These are phyloP conservation scores for Marmota flaviventris DNA, from an alignment of 2,113 vertebrate species.

Conservation along the genomic window DNA sequence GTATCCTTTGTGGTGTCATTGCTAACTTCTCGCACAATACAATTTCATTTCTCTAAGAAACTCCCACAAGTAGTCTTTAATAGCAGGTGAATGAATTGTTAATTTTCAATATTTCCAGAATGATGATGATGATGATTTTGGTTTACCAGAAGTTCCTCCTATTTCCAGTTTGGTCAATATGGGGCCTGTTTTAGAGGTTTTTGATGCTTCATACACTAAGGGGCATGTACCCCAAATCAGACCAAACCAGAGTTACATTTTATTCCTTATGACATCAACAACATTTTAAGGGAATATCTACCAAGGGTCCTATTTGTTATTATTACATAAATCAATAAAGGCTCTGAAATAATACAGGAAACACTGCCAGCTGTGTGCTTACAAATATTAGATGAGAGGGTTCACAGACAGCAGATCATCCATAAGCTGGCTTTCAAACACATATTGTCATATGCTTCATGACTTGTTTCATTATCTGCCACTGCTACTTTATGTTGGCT, in stretches of 20 bases:
- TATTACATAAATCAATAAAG: conserved; percentile 83
- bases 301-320: conserved; percentile 77
- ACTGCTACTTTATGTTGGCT: conserved; percentile 62
- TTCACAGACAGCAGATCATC: conserved; percentile 62
- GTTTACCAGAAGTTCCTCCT: conserved; percentile 71
- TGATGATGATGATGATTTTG: too few relatives aligned
- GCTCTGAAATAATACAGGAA: conserved; percentile 69
- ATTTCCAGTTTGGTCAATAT: conserved; percentile 69
- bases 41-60: conserved; percentile 82
- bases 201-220: conserved; percentile 58
- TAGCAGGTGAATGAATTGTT: conserved; percentile 85
- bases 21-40: conserved; percentile 73
- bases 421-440: conserved; percentile 34
- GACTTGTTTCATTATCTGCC: conserved; percentile 73
- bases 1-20: conserved; percentile 64
- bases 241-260: conserved; percentile 75
- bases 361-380: conserved; percentile 69
- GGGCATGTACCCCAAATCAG: conserved; percentile 73
- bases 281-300: conserved; percentile 78
- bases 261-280: conserved; percentile 77
- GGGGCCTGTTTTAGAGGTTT: conserved; percentile 58
- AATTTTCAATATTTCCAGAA: conserved; percentile 87
- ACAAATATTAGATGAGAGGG: conserved; percentile 81
- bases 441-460: conserved; percentile 55
- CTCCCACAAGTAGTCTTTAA: conserved; percentile 84